Evolutionary conservation across 2,113 vertebrate genomes (phyloP).

Genomic region (Engraulis encrasicolus): DNA sequence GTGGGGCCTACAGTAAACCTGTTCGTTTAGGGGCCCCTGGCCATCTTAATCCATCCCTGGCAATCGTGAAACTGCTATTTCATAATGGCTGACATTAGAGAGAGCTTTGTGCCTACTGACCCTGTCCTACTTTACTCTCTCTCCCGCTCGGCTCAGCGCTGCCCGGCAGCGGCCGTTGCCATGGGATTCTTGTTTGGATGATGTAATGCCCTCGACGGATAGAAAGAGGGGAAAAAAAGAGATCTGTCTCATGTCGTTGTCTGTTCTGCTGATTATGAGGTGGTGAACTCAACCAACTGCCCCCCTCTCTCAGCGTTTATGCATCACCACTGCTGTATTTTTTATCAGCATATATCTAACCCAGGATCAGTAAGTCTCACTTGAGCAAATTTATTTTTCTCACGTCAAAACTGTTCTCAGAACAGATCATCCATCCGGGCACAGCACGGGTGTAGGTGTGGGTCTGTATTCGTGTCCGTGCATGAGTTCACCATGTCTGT

Average conservation of each 20-base stretch:
- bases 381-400: not conserved
- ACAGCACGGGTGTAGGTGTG: not conserved
- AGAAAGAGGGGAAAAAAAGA: not conserved
- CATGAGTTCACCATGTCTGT: too few species aligned
- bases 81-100: not conserved
- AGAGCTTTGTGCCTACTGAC: not conserved
- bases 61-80: not conserved
- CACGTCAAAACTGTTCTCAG: not conserved
- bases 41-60: too few species aligned
- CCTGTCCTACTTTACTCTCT: not conserved
- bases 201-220: not conserved
- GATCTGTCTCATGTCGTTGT: not conserved
- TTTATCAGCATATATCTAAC: not conserved
- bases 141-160: too few species aligned
- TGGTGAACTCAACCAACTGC: not conserved
- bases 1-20: too few species aligned
- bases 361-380: not conserved
- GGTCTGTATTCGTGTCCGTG: not conserved
- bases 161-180: not conserved
- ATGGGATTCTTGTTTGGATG: conserved; percentile 9
- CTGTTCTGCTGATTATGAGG: too few species aligned
- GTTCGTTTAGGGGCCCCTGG: too few species aligned
- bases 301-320: not conserved
- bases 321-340: not conserved
- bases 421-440: not conserved